A percentile compares a stretch with the other conserved stretches of the same genome.
These are phyloP conservation scores for Macaria liturata DNA, from an alignment of 2,888 invertebrate species.

Conservation along the genomic window DNA sequence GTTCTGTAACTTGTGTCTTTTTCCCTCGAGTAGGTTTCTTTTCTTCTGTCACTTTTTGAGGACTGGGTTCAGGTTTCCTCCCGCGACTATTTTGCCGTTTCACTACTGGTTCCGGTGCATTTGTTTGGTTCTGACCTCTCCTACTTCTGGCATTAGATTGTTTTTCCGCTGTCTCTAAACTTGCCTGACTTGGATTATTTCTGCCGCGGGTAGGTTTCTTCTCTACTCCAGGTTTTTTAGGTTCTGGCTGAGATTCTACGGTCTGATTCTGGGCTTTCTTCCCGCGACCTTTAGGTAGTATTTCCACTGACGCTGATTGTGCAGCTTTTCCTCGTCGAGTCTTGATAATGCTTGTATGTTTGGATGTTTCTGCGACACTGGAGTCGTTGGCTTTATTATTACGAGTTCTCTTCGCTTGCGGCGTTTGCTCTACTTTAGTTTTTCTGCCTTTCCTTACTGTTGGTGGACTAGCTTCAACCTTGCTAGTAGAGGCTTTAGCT, in stretches of 20 bases:
- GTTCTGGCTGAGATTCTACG: neutral
- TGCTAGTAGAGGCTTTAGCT: slow-evolving; percentile 32
- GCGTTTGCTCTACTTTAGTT: slow-evolving; percentile 18
- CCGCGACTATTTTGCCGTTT: neutral
- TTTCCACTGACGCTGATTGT: neutral
- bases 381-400: neutral
- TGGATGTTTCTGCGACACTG: neutral
- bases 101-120: neutral
- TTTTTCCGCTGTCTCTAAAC: neutral
- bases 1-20: neutral
- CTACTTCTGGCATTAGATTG: neutral
- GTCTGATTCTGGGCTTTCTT: neutral
- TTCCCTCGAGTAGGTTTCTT: neutral
- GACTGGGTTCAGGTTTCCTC: neutral
- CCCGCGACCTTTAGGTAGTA: neutral
- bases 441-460: slow-evolving; percentile 33
- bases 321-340: slow-evolving; percentile 4
- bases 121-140: neutral
- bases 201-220: neutral
- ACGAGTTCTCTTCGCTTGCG: slow-evolving; percentile 23
- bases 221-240: neutral
- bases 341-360: neutral
- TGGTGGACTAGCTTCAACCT: slow-evolving; percentile 12
- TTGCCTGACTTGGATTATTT: neutral
- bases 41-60: neutral